Conservation (phyloP, 1,140 invertebrate genomes). For the Drosophila tsacasi region DNA sequence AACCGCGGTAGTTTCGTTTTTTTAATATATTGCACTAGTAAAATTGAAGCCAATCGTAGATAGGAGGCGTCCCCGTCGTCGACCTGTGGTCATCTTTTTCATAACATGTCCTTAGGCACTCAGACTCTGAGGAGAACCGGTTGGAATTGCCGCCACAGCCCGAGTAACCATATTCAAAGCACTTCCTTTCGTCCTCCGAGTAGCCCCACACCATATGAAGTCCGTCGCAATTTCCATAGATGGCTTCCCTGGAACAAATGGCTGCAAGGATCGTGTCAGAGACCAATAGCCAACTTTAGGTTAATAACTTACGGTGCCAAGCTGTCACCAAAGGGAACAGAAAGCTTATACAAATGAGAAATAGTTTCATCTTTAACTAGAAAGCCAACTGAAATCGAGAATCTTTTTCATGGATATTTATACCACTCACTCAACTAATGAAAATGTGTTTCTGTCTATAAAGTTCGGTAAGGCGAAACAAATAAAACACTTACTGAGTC, state of each 20-base stretch:
- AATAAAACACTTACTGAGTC: no score
- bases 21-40: no score
- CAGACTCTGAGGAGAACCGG: neutral
- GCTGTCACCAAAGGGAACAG: neutral
- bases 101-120: neutral
- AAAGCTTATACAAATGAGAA: neutral
- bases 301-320: neutral
- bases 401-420: neutral
- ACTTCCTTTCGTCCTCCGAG: neutral
- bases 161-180: conserved; percentile 9
- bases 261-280: neutral
- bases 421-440: neutral
- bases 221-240: conserved; percentile 26
- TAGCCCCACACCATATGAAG: conserved; percentile 7
- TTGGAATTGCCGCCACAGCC: conserved; percentile 27
- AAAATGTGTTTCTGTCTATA: conserved; percentile 11
- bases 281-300: no score
- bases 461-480: neutral
- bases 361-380: conserved; percentile 3
- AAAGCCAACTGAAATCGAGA: neutral
- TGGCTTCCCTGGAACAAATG: neutral
- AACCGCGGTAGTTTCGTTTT: neutral
- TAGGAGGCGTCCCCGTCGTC: no score
- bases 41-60: no score
- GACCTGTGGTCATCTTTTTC: no score